phyloP scores from a whole-genome alignment of 2,113 vertebrate genomes.

The Mus spicilegus region DNA sequence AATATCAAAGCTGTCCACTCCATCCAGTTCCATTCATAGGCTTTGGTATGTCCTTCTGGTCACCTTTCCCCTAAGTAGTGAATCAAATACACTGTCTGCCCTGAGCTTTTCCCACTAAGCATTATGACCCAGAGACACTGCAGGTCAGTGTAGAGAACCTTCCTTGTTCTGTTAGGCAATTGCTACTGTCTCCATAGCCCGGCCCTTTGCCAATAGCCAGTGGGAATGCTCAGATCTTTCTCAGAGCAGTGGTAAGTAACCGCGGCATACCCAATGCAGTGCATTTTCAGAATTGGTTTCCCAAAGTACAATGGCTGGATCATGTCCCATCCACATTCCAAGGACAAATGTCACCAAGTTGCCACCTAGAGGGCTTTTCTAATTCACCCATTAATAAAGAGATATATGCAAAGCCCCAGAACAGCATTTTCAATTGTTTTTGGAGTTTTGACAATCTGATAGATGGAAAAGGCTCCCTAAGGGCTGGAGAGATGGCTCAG shows the following conservation, averaged over 20 bases:
- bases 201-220: neutral
- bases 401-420: neutral
- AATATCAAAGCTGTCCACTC: neutral
- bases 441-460: neutral
- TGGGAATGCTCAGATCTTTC: neutral
- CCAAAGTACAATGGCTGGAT: neutral
- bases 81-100: neutral
- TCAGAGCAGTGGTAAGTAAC: neutral
- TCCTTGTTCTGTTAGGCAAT: neutral
- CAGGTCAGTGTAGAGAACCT: neutral
- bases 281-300: constrained; percentile 17
- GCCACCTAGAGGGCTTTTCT: neutral
- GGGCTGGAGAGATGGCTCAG: too few relatives aligned
- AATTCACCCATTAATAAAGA: constrained; percentile 21
- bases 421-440: neutral
- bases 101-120: neutral
- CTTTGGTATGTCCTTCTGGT: neutral
- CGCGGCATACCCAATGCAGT: neutral
- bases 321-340: neutral
- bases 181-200: neutral
- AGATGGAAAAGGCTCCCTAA: neutral
- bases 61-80: neutral
- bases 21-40: neutral
- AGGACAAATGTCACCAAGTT: constrained; percentile 18
- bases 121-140: neutral